Evolutionary conservation across 2,797 vertebrate genomes (phyloP).

Genomic region (Dromococcyx pavoninus): DNA sequence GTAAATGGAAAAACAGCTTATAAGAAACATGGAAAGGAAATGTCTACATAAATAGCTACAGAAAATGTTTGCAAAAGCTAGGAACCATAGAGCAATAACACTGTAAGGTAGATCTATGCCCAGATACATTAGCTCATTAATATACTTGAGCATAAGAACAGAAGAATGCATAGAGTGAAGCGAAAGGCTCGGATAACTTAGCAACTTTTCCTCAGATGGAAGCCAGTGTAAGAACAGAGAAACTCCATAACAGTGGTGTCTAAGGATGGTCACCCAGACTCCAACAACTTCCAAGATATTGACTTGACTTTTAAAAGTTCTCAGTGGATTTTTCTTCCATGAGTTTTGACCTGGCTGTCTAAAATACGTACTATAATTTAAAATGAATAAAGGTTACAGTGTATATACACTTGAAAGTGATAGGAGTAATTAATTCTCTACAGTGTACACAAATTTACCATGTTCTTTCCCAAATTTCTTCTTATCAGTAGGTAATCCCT

Average conservation of each 20-base stretch:
- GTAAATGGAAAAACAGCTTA: not conserved
- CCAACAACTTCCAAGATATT: not conserved
- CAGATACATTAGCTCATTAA: not conserved
- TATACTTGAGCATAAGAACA: not conserved
- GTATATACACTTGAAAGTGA: not conserved
- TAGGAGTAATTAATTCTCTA: not conserved
- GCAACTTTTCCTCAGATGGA: not conserved
- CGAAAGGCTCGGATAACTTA: not conserved
- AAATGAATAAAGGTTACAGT: not conserved
- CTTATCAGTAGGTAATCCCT: not conserved
- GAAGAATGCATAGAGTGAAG: not conserved
- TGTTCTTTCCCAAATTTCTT: not conserved
- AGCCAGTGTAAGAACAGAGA: not conserved
- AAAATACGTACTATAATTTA: not conserved
- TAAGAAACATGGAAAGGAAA: not conserved
- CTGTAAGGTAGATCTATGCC: not conserved
- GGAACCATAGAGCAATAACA: not conserved
- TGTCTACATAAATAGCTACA: not conserved
- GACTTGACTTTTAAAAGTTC: not conserved
- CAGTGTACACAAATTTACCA: not conserved
- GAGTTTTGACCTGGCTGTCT: not conserved
- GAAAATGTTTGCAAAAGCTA: not conserved
- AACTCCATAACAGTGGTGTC: not conserved
- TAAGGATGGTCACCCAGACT: not conserved
- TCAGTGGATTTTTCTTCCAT: not conserved